Evolutionary conservation across 1,140 invertebrate species (phyloP).

Genomic region (Tetragonula clypearis): DNA sequence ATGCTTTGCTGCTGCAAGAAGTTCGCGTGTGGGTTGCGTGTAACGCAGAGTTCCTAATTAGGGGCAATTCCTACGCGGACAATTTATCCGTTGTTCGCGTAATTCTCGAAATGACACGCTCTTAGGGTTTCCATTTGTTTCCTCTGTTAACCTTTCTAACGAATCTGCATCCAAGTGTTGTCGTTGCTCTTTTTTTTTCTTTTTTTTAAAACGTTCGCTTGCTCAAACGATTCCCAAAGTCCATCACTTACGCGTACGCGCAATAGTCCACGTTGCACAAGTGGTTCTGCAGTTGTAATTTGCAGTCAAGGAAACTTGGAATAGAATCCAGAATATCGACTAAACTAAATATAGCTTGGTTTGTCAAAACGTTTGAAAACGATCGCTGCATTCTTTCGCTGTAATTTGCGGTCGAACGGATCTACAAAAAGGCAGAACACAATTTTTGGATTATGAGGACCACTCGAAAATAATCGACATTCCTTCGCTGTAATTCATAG

Average conservation of each 20-base stretch:
- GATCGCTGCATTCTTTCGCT: not conserved
- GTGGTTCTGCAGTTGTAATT: no score
- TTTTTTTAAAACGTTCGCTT: not conserved
- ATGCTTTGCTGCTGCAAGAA: not conserved
- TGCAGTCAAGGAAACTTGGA: no score
- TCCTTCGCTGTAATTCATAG: no score
- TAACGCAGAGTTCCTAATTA: slow-evolving; percentile 24
- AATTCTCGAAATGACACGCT: not conserved
- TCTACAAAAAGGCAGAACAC: no score
- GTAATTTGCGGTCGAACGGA: no score
- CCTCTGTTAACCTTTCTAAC: not conserved
- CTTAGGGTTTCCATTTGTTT: not conserved
- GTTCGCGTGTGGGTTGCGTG: slow-evolving; percentile 2
- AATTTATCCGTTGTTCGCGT: slow-evolving; percentile 7
- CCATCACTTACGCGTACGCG: no score
- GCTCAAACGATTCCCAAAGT: not conserved
- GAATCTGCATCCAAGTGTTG: not conserved
- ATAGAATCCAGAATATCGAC: not conserved
- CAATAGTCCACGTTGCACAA: not conserved
- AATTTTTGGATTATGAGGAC: no score
- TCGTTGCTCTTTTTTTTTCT: not conserved
- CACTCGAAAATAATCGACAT: not conserved
- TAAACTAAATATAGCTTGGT: not conserved
- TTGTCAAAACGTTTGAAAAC: not conserved
- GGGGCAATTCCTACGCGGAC: slow-evolving; percentile 14